Conservation (phyloP, 2,888 invertebrate species). For the Mechanitis mazaeus region DNA sequence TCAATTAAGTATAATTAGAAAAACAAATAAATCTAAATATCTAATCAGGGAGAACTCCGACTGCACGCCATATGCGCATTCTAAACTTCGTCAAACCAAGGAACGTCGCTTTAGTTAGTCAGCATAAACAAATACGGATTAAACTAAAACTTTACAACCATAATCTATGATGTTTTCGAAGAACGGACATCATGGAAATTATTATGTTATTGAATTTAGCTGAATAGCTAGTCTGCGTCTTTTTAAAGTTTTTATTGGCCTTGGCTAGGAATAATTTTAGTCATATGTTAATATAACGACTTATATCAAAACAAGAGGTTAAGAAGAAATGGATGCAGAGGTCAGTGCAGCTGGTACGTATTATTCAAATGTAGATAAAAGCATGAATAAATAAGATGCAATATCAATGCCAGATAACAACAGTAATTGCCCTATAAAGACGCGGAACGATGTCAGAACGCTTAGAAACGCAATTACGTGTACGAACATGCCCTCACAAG, state of each 20-base stretch:
- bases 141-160: background rate
- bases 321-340: slow-evolving; percentile 40
- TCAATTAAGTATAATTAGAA: background rate
- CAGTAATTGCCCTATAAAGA: slow-evolving; percentile 74
- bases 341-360: slow-evolving; percentile 55
- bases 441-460: slow-evolving; percentile 68
- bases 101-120: background rate
- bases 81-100: background rate
- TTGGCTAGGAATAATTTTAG: slow-evolving; percentile 39
- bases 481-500: slow-evolving; percentile 63
- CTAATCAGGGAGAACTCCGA: background rate
- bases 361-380: slow-evolving; percentile 58
- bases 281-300: slow-evolving; percentile 46
- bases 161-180: slow-evolving; percentile 5
- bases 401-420: slow-evolving; percentile 74
- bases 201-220: slow-evolving; percentile 35
- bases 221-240: slow-evolving; percentile 34
- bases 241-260: slow-evolving; percentile 33
- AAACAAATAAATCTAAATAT: background rate
- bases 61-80: slow-evolving; percentile 2
- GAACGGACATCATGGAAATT: slow-evolving; percentile 31
- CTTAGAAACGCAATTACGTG: slow-evolving; percentile 68
- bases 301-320: slow-evolving; percentile 40
- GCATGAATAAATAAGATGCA: slow-evolving; percentile 71
- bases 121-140: background rate